A percentile compares a stretch with the other conserved stretches of the same genome.
These are phyloP conservation scores for Gracilinanus agilis DNA, from an alignment of 2,113 vertebrate species.

Conservation along the genomic window DNA sequence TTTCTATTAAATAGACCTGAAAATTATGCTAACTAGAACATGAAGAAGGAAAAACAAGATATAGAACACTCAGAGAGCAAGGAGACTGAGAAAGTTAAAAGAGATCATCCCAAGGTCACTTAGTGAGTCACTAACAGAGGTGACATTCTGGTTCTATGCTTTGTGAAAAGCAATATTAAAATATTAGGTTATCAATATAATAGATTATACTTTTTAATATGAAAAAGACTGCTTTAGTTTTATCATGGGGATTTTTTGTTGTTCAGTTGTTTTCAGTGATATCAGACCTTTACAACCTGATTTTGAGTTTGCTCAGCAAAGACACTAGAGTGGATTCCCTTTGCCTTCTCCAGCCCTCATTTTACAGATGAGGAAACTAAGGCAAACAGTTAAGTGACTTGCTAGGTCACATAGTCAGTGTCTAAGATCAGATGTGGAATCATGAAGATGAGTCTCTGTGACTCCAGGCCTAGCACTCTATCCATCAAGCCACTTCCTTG, in stretches of 20 bases:
- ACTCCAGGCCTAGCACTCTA: no score
- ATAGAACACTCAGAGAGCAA: constrained; percentile 66
- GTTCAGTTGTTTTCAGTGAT: no score
- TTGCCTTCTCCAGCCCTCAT: no score
- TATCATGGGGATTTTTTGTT: not conserved
- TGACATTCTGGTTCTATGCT: not conserved
- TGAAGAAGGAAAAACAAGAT: constrained; percentile 67
- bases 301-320: no score
- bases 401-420: no score
- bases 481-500: no score
- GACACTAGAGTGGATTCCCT: no score
- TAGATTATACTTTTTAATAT: not conserved
- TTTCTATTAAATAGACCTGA: constrained; percentile 79
- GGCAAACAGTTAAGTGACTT: no score
- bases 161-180: not conserved
- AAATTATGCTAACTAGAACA: constrained; percentile 76
- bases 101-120: constrained; percentile 71
- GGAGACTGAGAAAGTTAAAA: constrained; percentile 58
- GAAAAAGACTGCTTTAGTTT: not conserved
- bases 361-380: no score
- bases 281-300: no score
- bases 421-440: no score
- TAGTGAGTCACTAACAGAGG: constrained; percentile 33
- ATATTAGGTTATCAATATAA: not conserved
- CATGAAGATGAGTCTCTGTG: no score